phyloP scores from a whole-genome alignment of 1,140 invertebrate genomes.

The Bombus picipes region DNA sequence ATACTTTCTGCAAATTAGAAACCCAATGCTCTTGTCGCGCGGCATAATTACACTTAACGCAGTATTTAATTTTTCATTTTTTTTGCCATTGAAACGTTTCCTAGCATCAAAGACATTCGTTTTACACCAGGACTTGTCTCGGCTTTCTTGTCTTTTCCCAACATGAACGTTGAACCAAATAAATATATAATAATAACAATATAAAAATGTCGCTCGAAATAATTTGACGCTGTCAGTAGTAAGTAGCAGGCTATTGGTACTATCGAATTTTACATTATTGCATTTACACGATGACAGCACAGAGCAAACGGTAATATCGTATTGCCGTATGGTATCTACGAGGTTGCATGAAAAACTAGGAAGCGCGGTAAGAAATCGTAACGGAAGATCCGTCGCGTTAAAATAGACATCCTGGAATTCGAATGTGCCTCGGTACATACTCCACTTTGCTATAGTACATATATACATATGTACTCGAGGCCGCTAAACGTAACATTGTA shows the following conservation, averaged over 20 bases:
- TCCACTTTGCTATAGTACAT: conserved; percentile 41
- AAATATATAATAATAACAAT: no score
- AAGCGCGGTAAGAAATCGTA: conserved; percentile 63
- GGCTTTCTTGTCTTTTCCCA: no score
- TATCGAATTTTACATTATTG: no score
- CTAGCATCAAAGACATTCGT: no score
- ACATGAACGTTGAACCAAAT: no score
- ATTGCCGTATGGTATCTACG: background rate
- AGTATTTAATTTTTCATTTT: background rate
- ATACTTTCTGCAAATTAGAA: no score
- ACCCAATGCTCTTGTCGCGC: no score
- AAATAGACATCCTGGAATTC: conserved; percentile 70
- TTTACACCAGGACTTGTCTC: no score
- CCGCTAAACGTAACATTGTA: conserved; percentile 35
- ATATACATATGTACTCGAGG: conserved; percentile 21
- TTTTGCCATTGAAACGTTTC: no score
- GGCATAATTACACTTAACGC: no score
- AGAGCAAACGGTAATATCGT: background rate
- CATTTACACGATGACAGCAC: no score
- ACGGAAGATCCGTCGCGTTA: conserved; percentile 64
- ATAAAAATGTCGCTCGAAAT: background rate
- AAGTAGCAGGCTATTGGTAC: no score
- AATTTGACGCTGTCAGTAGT: background rate
- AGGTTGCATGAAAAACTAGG: conserved; percentile 40
- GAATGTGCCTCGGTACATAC: conserved; percentile 21